Base-by-base conservation (phyloP, 2,113 vertebrate genomes). In the Pantherophis guttatus region DNA sequence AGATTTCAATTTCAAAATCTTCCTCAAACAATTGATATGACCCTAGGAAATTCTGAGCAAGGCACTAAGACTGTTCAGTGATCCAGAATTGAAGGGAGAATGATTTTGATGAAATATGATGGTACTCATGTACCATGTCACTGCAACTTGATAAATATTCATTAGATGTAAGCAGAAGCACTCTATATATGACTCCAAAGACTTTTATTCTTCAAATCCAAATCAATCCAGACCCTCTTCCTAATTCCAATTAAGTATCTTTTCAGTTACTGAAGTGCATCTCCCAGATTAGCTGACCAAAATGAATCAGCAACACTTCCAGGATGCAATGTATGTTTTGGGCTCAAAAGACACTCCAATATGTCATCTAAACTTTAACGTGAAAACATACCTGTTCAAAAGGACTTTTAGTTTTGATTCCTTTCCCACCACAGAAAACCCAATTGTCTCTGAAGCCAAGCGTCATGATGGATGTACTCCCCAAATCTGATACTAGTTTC, bases 371-470 rank as follows among this genome's bases (percentile, higher is more conserved):
- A 26, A 91, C 24, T 0, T 55, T 70, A 92, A 65, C 26, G 1
- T 0, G 92, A 29, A 91, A n/a, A 92, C 94, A 96, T 94, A 99
- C 99, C 99, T 99, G 99, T 96, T 99, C 99, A 97, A 99, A 99
- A 1, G 99, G 99, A 96, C 98, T 99, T 97, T 99, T 99, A 33
- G 98, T 99, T 97, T 99, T 99, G 96, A 99, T 99, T 93, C 99
- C 99, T 98, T 99, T 99, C 33, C 99, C 99, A 94, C 99, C 99
- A 0, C 99, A 99, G 96, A 99, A 99, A 95, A 99, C 97, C 99
- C 99, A 99, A 97, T 99, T 99, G 96, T 99, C 99, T 95, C 99
- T 98, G 92, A 99, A 99, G 89, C 97, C 98, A 91, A 99, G 92
- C 9, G 94, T 98, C 23, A 17, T 97, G 94, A 99, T 97, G 1